These are phyloP conservation scores for Nomia melanderi DNA, from an alignment of 1,140 invertebrate species.

Conservation along the genomic window DNA sequence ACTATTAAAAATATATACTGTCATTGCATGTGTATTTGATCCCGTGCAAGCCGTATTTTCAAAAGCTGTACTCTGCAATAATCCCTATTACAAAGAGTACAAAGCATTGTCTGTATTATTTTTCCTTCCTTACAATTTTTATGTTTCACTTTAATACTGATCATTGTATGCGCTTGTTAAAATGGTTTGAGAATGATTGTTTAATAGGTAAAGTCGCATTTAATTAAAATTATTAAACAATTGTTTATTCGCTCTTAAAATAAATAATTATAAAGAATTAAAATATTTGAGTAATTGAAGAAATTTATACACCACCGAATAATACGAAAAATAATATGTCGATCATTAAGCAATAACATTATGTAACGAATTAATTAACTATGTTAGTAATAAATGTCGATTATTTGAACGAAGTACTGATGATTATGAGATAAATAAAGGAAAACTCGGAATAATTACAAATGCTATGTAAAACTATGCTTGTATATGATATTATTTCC, in stretches of 20 bases:
- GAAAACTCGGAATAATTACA: slow-evolving; percentile 65
- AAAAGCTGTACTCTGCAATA: slow-evolving; percentile 48
- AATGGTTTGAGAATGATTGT: slow-evolving; percentile 50
- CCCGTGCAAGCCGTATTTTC: slow-evolving; percentile 37
- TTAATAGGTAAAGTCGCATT: slow-evolving; percentile 42
- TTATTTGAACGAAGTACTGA: slow-evolving; percentile 50
- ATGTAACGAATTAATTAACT: slow-evolving; percentile 63
- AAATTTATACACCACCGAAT: slow-evolving; percentile 45
- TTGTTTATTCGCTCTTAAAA: slow-evolving; percentile 45
- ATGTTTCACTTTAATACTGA: slow-evolving; percentile 47
- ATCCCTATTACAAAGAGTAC: slow-evolving; percentile 63
- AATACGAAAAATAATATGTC: slow-evolving; percentile 47
- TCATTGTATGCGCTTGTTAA: slow-evolving; percentile 60
- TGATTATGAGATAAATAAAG: slow-evolving; percentile 62
- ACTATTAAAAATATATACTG: slow-evolving; percentile 62
- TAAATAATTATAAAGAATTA: slow-evolving; percentile 41
- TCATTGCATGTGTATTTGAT: slow-evolving; percentile 54
- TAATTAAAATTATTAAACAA: slow-evolving; percentile 33
- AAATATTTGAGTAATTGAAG: slow-evolving; percentile 52
- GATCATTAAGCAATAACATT: slow-evolving; percentile 67
- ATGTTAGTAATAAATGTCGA: slow-evolving; percentile 62
- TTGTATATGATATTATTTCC: slow-evolving; percentile 77
- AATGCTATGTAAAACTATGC: slow-evolving; percentile 74
- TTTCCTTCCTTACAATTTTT: slow-evolving; percentile 56
- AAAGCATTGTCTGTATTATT: slow-evolving; percentile 56